Evolutionary conservation across 2,797 vertebrate species (phyloP).

Genomic region (Neolamprologus multifasciatus): DNA sequence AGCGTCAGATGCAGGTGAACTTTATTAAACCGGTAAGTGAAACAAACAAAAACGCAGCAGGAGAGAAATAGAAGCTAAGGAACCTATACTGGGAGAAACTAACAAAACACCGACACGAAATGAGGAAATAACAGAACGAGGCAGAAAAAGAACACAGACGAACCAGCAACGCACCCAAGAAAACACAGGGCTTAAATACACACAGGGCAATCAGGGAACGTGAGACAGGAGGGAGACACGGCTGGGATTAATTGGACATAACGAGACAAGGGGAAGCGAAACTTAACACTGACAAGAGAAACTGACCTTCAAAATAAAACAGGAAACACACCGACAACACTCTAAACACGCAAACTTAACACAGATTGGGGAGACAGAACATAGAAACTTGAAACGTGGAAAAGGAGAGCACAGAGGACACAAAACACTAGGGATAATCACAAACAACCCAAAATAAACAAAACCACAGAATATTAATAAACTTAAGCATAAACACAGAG

Average conservation of each 20-base stretch:
- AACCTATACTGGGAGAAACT: neutral
- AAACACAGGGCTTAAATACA: neutral
- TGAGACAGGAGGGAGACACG: neutral
- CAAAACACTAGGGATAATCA: neutral
- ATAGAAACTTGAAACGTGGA: neutral
- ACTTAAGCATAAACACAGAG: neutral
- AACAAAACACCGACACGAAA: neutral
- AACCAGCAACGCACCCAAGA: neutral
- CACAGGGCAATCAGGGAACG: neutral
- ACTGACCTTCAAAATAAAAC: neutral
- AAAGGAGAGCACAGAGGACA: neutral
- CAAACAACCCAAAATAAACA: neutral
- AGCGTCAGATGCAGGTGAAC: neutral
- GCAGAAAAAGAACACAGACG: neutral
- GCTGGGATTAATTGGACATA: neutral
- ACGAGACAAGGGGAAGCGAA: neutral
- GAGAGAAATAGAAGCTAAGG: neutral
- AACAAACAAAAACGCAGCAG: neutral
- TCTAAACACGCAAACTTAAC: neutral
- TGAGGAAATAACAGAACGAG: accelerated
- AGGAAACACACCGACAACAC: neutral
- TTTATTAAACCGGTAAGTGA: neutral
- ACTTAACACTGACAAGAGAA: neutral
- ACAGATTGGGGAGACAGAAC: neutral
- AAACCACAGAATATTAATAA: neutral